Percentiles rank a stretch among this genome's conserved stretches.
Conservation (phyloP, 2,888 invertebrate genomes). For the Erebia palarica region DNA sequence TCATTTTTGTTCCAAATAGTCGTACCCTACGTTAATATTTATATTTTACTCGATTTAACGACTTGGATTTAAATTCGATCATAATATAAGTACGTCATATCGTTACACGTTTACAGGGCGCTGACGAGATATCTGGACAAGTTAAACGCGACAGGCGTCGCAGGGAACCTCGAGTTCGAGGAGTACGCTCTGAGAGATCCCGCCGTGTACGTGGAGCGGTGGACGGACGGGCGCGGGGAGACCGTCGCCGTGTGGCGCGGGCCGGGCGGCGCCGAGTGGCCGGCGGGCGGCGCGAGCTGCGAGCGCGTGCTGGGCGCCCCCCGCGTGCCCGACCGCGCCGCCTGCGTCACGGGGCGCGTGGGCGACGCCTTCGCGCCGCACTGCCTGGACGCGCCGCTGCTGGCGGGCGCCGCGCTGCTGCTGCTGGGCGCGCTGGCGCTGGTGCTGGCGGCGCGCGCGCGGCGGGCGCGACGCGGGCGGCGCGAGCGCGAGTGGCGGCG, state of each 20-base stretch:
- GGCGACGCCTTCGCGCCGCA: conserved; percentile 76
- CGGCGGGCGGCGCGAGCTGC: not conserved
- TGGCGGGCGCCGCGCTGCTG: conserved; percentile 79
- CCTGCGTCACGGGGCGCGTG: conserved; percentile 33
- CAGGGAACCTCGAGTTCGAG: not conserved
- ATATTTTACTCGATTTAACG: no score
- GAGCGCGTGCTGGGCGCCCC: not conserved
- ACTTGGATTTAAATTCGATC: no score
- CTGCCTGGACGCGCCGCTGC: conserved; percentile 88
- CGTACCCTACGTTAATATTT: no score
- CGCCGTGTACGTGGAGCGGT: not conserved
- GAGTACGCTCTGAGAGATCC: not conserved
- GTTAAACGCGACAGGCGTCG: not conserved
- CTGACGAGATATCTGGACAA: not conserved
- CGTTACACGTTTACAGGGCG: not conserved
- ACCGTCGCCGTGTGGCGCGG: conserved; percentile 3
- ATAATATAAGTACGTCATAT: no score
- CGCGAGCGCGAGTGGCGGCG: conserved; percentile 38
- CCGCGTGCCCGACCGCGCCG: conserved; percentile 14
- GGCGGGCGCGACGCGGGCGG: conserved; percentile 63
- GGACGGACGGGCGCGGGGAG: not conserved
- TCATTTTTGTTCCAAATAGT: no score
- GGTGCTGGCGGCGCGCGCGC: conserved; percentile 75
- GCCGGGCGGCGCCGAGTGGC: not conserved
- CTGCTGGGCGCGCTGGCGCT: conserved; percentile 78